These are phyloP conservation scores for Brevimyrus niger DNA, from an alignment of 2,113 vertebrate genomes.

Conservation along the genomic window DNA sequence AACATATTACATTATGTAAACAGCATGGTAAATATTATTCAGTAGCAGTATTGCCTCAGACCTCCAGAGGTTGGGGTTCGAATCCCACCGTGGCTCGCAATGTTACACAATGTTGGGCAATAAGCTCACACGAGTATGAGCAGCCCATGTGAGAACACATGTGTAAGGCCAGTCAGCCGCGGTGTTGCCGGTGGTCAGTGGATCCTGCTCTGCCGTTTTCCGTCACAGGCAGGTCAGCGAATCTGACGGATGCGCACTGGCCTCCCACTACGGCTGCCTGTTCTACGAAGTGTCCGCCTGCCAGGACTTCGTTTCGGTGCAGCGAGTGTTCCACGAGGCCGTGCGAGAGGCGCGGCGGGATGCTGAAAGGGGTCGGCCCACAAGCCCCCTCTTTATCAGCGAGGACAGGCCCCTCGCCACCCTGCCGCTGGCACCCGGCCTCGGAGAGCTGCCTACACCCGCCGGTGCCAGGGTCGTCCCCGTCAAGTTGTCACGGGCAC, in stretches of 20 bases:
- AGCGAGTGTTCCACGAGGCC: conserved; percentile 71
- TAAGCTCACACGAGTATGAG: background rate
- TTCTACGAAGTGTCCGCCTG: conserved; percentile 82
- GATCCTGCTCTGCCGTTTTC: background rate
- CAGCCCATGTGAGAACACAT: background rate
- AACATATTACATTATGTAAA: background rate
- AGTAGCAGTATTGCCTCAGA: background rate
- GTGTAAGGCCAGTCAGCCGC: background rate
- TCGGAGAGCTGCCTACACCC: conserved; percentile 74
- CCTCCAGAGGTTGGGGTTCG: background rate
- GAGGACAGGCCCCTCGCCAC: conserved; percentile 59
- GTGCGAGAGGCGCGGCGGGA: conserved; percentile 65
- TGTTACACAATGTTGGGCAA: no score
- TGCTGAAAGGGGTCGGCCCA: conserved; percentile 33
- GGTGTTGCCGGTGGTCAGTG: background rate
- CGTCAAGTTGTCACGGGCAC: conserved; percentile 77
- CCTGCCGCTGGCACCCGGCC: conserved; percentile 56
- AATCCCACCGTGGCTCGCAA: no score
- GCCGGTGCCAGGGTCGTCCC: conserved; percentile 82
- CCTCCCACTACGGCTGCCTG: conserved; percentile 61
- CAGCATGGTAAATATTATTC: background rate
- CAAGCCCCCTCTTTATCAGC: conserved; percentile 61
- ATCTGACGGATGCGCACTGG: conserved; percentile 65
- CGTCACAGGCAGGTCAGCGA: conserved; percentile 71
- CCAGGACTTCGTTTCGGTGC: conserved; percentile 70